A percentile compares a stretch with the other conserved stretches of the same genome.
These are phyloP conservation scores for Sinocyclocheilus maitianheensis DNA, from an alignment of 2,113 vertebrate species.

Conservation along the genomic window DNA sequence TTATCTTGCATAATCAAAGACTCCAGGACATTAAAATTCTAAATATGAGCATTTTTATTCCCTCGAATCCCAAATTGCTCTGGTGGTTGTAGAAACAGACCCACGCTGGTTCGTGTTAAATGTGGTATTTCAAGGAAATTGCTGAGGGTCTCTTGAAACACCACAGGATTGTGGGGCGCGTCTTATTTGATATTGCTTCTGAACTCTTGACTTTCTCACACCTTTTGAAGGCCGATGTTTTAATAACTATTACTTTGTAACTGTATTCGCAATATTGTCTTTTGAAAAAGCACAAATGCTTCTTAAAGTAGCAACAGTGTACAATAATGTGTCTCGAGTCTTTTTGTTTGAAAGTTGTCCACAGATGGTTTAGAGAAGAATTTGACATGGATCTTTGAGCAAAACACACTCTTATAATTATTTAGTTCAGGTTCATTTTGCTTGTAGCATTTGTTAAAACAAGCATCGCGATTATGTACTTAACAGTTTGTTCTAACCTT, in stretches of 20 bases:
- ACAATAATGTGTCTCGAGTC: not conserved
- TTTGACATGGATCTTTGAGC: not conserved
- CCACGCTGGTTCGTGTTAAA: not conserved
- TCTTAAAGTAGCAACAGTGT: slow-evolving; percentile 8
- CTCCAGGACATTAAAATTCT: not conserved
- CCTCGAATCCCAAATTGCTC: not conserved
- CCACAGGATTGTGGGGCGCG: slow-evolving; percentile 14
- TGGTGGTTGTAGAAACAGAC: slow-evolving; percentile 5
- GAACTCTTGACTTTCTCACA: not conserved
- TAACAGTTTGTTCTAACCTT: too few relatives aligned
- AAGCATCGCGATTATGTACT: not conserved
- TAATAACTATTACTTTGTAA: not conserved
- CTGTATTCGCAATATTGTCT: not conserved
- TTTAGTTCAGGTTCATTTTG: not conserved
- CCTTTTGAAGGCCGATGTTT: not conserved
- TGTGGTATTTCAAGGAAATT: slow-evolving; percentile 31
- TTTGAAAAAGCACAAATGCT: slow-evolving; percentile 4
- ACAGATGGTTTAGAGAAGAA: not conserved
- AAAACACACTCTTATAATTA: not conserved
- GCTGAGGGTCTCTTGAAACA: slow-evolving; percentile 24
- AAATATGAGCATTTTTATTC: slow-evolving; percentile 15
- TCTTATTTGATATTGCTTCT: not conserved
- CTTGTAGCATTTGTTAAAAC: not conserved
- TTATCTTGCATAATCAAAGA: not conserved
- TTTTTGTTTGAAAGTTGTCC: not conserved